A percentile compares a stretch with the other conserved stretches of the same genome.
These are phyloP conservation scores for Alligator sinensis DNA, from an alignment of 2,113 vertebrate genomes.

Conservation along the genomic window DNA sequence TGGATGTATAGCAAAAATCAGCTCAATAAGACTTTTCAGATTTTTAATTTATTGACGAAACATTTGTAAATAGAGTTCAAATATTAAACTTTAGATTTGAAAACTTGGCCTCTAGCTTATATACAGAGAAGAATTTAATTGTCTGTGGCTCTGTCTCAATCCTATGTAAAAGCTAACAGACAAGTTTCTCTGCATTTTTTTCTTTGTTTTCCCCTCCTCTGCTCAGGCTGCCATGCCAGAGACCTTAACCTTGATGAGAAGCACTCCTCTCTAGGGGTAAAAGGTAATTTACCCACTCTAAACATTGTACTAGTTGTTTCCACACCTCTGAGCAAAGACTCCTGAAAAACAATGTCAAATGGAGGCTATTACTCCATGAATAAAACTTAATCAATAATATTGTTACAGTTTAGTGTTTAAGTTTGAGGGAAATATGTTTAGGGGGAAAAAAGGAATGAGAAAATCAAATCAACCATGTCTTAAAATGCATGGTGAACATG, in stretches of 20 bases:
- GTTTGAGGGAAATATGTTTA: conserved; percentile 45
- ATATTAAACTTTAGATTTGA: neutral
- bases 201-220: too few relatives aligned
- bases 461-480: conserved; percentile 68
- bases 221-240: accelerated
- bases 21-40: neutral
- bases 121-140: neutral
- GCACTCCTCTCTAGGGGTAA: neutral
- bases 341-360: neutral
- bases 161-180: neutral
- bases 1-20: neutral
- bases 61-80: neutral
- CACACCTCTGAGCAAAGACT: conserved; percentile 30
- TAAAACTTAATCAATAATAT: conserved; percentile 47
- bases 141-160: neutral
- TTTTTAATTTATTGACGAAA: conserved; percentile 12
- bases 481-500: conserved; percentile 57
- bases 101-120: neutral
- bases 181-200: neutral
- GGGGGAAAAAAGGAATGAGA: conserved; percentile 40
- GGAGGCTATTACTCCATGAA: neutral
- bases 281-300: conserved; percentile 4
- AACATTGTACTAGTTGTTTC: neutral
- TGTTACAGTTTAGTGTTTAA: conserved; percentile 46
- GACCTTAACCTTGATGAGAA: neutral